Evolutionary conservation across 2,113 vertebrate species (phyloP).

Genomic region (Azemiops feae): DNA sequence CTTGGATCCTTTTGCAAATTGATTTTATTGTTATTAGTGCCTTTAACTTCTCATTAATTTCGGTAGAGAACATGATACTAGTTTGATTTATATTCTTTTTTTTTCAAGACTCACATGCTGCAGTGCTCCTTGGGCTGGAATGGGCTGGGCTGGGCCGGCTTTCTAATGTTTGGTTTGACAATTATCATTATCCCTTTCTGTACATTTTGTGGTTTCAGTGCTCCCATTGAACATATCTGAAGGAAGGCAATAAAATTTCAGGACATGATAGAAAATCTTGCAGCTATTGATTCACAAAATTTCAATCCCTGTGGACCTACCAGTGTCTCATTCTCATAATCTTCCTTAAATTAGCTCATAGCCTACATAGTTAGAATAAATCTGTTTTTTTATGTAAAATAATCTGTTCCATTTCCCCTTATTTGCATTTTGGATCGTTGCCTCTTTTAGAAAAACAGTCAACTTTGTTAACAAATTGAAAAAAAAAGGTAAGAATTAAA

Average conservation of each 20-base stretch:
- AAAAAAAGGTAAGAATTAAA: neutral
- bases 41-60: neutral
- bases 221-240: neutral
- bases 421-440: neutral
- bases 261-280: neutral
- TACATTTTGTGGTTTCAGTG: neutral
- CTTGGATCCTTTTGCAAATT: neutral
- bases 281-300: neutral
- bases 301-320: neutral
- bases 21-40: neutral
- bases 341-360: neutral
- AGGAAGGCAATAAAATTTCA: neutral
- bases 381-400: neutral
- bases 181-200: neutral
- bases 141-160: neutral
- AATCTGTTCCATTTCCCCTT: neutral
- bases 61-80: neutral
- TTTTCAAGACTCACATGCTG: neutral
- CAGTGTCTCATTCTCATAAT: neutral
- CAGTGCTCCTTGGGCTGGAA: neutral
- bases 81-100: neutral
- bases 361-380: neutral
- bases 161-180: neutral
- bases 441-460: neutral
- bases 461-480: neutral